phyloP scores from a whole-genome alignment of 2,797 vertebrate genomes.

The Sardinella longiceps region DNA sequence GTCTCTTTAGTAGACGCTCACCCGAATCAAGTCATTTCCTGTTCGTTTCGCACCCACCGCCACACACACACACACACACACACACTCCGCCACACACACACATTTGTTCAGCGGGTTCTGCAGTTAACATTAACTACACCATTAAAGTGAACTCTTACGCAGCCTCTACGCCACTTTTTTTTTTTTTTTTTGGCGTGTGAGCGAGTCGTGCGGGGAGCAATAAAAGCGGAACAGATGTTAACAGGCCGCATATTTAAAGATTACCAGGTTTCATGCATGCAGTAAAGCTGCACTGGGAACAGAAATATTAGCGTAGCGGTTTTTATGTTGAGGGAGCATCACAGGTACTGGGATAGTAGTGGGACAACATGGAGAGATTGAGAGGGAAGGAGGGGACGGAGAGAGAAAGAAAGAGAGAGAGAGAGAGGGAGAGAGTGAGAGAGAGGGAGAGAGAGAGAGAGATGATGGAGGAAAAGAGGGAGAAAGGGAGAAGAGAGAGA shows the following conservation, averaged over 20 bases:
- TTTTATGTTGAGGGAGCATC: conserved; percentile 77
- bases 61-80: neutral
- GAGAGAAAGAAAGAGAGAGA: neutral
- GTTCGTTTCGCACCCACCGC: neutral
- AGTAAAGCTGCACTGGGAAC: conserved; percentile 92
- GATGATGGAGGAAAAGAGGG: conserved; percentile 34
- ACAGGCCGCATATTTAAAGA: conserved; percentile 96
- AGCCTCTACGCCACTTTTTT: conserved; percentile 60
- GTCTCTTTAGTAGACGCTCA: conserved; percentile 1
- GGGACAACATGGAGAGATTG: neutral
- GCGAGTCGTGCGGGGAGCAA: conserved; percentile 61
- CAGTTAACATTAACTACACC: conserved; percentile 80
- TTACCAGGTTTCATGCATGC: conserved; percentile 89
- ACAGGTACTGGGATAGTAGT: conserved; percentile 76
- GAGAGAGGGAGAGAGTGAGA: neutral
- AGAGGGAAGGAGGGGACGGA: neutral
- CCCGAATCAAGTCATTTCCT: neutral
- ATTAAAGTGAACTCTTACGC: conserved; percentile 83
- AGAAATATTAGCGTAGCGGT: conserved; percentile 81
- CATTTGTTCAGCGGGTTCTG: conserved; percentile 69
- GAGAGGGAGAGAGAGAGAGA: conserved; percentile 49
- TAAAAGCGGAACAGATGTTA: conserved; percentile 98
- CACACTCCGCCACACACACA: neutral
- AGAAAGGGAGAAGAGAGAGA: neutral
- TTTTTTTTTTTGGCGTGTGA: conserved; percentile 27